Evolutionary conservation across 2,888 invertebrate genomes (phyloP), one percentile per base, ranked within the genome.

Genomic region (Acrocyrtus sp.): DNA sequence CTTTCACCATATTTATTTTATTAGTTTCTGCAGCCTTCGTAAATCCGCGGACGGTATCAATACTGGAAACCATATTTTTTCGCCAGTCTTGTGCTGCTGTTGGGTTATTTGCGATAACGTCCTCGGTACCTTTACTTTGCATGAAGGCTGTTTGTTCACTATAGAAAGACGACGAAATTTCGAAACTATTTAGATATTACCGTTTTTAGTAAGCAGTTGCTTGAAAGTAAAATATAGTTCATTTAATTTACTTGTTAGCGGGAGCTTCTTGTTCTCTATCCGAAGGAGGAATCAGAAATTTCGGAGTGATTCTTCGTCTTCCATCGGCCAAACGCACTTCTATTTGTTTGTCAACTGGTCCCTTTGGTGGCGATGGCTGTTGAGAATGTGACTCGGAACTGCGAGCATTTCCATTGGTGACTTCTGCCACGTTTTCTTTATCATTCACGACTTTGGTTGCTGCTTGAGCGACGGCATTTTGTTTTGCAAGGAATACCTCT

Each of bases 251-350:
- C 75, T 72, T 72, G 54, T 68, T 68, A 8, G 68, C 50, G 8
- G 51, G 19, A 12, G 10, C 26, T 5, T 58, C 47, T 22, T 54
- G 54, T 17, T 73, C 72, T 39, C 34, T 68, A 21, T 77, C 77
- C 0, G 66, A 63, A 5, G 74, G 70, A 2, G 89, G 88, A 21
- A 95, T 94, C 82, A 98, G 91, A 84, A 95, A 96, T 85, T 98
- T 94, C 0, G 98, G 98, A 6, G 97, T 98, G 79, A 99, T 99
- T 75, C 98, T 88, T 47, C 98, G 87, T 85, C 95, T 93, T 34
- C 98, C 99, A 85, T 98, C 97, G 1, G 95, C 92, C 3, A 96
- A 93, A 77, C 94, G 88, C 0, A 95, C 96, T 86, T 98, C 97
- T 22, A 96, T 94, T 88, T 98, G 97, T 80, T 95, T 92, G 85